A percentile compares a stretch with the other conserved stretches of the same genome.
Conservation (phyloP, 2,888 invertebrate genomes). For the Drosophila cracens region DNA sequence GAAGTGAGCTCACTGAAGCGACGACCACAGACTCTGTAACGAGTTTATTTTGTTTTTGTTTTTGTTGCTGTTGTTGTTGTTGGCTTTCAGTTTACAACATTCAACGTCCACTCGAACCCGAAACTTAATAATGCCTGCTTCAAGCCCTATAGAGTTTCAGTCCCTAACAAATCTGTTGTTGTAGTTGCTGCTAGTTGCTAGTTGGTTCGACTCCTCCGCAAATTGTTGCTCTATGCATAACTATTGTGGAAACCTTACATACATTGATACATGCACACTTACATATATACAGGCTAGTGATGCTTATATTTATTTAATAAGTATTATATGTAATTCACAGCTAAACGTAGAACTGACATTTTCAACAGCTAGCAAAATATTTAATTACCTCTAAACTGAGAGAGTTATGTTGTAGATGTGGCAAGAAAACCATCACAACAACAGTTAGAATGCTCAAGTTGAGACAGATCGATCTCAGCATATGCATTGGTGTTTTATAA, state of each 20-base stretch:
- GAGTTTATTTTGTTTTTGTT: slow-evolving; percentile 45
- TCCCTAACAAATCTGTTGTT: slow-evolving; percentile 10
- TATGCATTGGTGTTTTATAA: background rate
- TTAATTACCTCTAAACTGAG: background rate
- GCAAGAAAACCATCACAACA: background rate
- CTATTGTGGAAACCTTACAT: slow-evolving; percentile 1
- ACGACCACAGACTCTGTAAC: slow-evolving; percentile 45
- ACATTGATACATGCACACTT: background rate
- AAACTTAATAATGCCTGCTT: slow-evolving; percentile 5
- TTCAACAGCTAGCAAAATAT: background rate
- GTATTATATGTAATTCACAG: background rate
- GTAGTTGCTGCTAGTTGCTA: background rate
- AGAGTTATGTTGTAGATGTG: background rate
- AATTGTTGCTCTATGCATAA: slow-evolving; percentile 10
- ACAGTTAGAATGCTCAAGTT: background rate
- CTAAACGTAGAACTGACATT: background rate
- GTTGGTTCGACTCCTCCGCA: slow-evolving; percentile 46
- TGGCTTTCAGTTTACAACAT: slow-evolving; percentile 23
- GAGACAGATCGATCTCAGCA: background rate
- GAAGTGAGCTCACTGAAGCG: slow-evolving; percentile 63
- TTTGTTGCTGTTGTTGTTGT: background rate
- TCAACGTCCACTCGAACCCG: slow-evolving; percentile 18
- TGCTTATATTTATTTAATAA: background rate
- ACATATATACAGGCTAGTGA: slow-evolving; percentile 2
- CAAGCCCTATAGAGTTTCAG: slow-evolving; percentile 23